A percentile compares a stretch with the other conserved stretches of the same genome.
phyloP scores from a whole-genome alignment of 2,113 vertebrate genomes.

The Oryzias melastigma region DNA sequence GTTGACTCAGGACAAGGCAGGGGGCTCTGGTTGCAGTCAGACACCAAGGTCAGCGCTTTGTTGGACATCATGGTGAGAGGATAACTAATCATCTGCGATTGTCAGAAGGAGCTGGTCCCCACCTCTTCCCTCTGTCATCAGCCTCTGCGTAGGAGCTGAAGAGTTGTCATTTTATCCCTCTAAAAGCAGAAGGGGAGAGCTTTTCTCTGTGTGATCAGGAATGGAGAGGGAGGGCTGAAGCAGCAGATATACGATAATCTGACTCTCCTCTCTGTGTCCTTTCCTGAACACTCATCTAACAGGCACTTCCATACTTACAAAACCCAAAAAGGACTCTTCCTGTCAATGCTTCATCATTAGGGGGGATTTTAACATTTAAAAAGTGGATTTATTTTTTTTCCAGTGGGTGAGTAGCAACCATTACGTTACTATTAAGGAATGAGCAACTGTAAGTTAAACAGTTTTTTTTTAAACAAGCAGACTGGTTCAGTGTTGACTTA shows the following conservation, averaged over 20 bases:
- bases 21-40: conserved; percentile 70
- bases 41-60: conserved; percentile 70
- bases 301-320: conserved; percentile 8
- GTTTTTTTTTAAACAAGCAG: too few relatives aligned
- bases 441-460: too few relatives aligned
- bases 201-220: conserved; percentile 42
- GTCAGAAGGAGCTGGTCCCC: conserved; percentile 33
- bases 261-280: conserved; percentile 53
- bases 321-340: conserved; percentile 7
- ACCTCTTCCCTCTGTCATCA: conserved; percentile 15
- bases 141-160: conserved; percentile 7
- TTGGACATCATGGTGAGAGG: conserved; percentile 31
- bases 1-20: conserved; percentile 31
- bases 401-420: conserved; percentile 52
- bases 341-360: conserved; percentile 10
- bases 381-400: conserved; percentile 24
- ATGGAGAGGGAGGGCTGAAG: conserved; percentile 63
- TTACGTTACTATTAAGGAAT: too few relatives aligned
- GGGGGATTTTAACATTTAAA: conserved; percentile 32
- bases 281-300: conserved; percentile 34
- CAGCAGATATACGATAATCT: conserved; percentile 63
- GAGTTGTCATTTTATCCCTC: conserved; percentile 41
- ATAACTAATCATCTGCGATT: conserved; percentile 45
- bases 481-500: too few relatives aligned
- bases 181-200: conserved; percentile 31